Evolutionary conservation across 2,113 vertebrate species (phyloP).

Genomic region (Leptodactylus fuscus): DNA sequence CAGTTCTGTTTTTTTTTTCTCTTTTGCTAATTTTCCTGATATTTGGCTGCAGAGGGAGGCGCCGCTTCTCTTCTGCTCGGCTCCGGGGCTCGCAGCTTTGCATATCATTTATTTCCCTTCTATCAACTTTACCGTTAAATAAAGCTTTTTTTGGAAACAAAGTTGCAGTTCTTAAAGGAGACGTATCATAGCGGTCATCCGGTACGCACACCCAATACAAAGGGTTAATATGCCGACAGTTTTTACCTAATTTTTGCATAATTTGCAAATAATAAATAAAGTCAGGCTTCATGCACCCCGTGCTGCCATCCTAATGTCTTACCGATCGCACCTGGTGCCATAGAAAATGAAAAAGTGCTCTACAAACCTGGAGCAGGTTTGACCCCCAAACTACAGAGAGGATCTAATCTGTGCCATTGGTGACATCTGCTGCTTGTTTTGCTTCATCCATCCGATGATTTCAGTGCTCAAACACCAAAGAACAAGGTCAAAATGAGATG

Average conservation of each 20-base stretch:
- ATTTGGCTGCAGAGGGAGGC: constrained; percentile 71
- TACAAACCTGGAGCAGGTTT: too few species aligned
- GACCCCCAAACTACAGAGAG: too few species aligned
- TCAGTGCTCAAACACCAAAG: too few species aligned
- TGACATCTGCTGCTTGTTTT: too few species aligned
- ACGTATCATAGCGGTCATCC: too few species aligned
- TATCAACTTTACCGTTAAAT: background rate
- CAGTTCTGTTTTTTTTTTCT: constrained; percentile 62
- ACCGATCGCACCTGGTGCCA: background rate
- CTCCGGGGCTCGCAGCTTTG: background rate
- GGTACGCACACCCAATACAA: background rate
- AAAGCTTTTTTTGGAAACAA: background rate
- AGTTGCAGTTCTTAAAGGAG: constrained; percentile 7
- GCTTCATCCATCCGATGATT: too few species aligned
- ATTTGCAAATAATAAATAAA: too few species aligned
- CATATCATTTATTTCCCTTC: constrained; percentile 9
- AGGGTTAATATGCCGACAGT: background rate
- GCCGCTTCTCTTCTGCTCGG: background rate
- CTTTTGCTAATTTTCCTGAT: constrained; percentile 64
- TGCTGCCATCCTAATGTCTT: background rate
- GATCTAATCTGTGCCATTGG: too few species aligned
- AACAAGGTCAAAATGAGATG: too few species aligned
- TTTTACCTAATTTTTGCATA: background rate
- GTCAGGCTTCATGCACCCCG: background rate
- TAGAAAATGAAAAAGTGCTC: too few species aligned